Base-by-base conservation (phyloP, 1,140 invertebrate species). In the Papilio xuthus region DNA sequence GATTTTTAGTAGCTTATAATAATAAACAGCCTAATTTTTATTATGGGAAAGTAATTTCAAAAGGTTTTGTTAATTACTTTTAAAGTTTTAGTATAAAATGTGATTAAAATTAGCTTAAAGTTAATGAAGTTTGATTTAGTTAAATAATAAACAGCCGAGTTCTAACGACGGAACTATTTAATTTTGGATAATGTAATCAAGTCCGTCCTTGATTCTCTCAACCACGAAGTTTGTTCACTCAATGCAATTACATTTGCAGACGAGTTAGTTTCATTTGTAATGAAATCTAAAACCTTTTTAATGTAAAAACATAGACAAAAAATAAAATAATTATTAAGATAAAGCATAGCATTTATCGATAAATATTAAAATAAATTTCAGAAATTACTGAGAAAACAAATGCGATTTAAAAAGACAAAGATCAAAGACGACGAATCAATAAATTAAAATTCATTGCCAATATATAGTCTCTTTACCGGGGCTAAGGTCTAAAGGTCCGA, bases 171-270 rank as follows among this genome's bases (percentile, higher is more conserved):
- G 60, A 67, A 67, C 60, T 67, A 28, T 67, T 67, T 67, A 67
- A 67, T 67, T 67, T 67, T 67, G 60, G 26, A 28, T 15, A 67
- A 67, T 28, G 60, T 67, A 67, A 67, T 67, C 12, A 67, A 67
- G 23, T 50, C 13, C 4, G 44, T 60, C 10, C 60, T 13, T 32
- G 60, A 67, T 28, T 67, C 23, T 67, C 56, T 23, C 10, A 4
- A 60, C 56, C 56, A 60, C 56, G 26, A 18, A 67, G 60, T 32
- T 28, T 28, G 26, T 18, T 28, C 13, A 13, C 13, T 67, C 26
- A 67, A 67, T 67, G 23, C 23, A 67, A 67, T 67, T 67, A 32
- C 60, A 28, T 28, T 67, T 32, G 13, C 60, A 67, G 26, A 28
- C 60, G 26, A 67, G 26, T 60, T 8, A 67, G 4, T 4, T 6